Evolutionary conservation across 1,140 invertebrate genomes (phyloP), one percentile per base, ranked within the genome.

Genomic region (Drosophila varians): DNA sequence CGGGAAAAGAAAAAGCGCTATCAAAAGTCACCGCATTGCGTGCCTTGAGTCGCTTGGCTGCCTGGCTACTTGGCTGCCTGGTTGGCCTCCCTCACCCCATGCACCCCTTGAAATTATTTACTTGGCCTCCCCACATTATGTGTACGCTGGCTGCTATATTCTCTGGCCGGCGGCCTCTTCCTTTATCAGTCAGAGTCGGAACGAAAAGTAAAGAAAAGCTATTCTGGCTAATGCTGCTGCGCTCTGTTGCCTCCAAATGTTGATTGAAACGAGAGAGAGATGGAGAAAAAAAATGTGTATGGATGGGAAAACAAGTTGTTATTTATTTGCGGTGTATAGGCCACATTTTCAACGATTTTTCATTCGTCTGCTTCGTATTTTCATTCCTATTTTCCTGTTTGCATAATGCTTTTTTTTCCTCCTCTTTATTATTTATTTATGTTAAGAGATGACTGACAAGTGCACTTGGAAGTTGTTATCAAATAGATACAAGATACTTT

Each of bases 341-440:
- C 79, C 74, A 74, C 62, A 78, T 82, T 66, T 54, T 82, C 56
- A 48, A 79, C 74, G 47, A 78, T 75, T 80, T 77, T 71, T 55
- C 55, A 38, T 43, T 58, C 40, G 8, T 40, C 19, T 25, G 57
- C 51, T 73, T 54, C 53, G 57, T 48, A 49, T 66, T 49, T 61
- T 72, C 69, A 62, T 55, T 43, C 72, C 68, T 25, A 64, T 65
- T 86, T 74, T 56, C 79, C 64, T 78, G 74, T 84, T 78, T 83
- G 70, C 47, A 47, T 60, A 77, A 82, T 82, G 77, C 56, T 52
- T 21, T 52, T 48, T n/a, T 31, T 31, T 49, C 9, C 31, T 36
- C 14, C 7, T 14, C 31, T 51, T 40, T 36, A 31, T 21, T 74
- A 51, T 71, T 57, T 19, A 65, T 38, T 45, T 66, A 19, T 42